Percentiles rank a stretch among this genome's conserved stretches.
Evolutionary conservation across 2,797 vertebrate species (phyloP).

Genomic region (Spheniscus humboldti): DNA sequence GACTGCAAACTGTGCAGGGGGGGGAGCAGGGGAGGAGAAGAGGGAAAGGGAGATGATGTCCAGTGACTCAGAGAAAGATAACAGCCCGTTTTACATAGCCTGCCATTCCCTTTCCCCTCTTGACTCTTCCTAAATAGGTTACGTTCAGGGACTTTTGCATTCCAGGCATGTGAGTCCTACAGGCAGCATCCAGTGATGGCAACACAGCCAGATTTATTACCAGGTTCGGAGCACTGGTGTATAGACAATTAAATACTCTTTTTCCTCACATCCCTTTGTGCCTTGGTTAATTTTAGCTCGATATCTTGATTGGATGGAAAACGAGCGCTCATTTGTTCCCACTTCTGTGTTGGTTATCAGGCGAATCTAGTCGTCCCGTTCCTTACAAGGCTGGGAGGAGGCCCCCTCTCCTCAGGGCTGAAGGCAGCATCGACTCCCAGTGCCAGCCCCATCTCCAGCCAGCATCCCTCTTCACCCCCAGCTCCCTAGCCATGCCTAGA

Average conservation of each 20-base stretch:
- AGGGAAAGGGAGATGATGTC: neutral
- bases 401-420: neutral
- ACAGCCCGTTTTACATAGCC: neutral
- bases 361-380: neutral
- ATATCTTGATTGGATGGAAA: neutral
- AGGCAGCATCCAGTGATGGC: neutral
- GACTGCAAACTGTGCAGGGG: neutral
- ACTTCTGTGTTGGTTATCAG: neutral
- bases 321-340: neutral
- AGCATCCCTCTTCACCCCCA: neutral
- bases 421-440: neutral
- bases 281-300: neutral
- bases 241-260: neutral
- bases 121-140: constrained; percentile 55
- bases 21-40: neutral
- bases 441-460: neutral
- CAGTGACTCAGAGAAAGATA: constrained; percentile 38
- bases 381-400: neutral
- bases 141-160: neutral
- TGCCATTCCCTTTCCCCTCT: neutral
- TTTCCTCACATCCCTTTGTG: neutral
- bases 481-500: neutral
- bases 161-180: neutral
- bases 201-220: neutral
- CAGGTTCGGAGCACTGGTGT: neutral